phyloP scores from a whole-genome alignment of 1,140 invertebrate genomes.

The Temnothorax nylanderi region DNA sequence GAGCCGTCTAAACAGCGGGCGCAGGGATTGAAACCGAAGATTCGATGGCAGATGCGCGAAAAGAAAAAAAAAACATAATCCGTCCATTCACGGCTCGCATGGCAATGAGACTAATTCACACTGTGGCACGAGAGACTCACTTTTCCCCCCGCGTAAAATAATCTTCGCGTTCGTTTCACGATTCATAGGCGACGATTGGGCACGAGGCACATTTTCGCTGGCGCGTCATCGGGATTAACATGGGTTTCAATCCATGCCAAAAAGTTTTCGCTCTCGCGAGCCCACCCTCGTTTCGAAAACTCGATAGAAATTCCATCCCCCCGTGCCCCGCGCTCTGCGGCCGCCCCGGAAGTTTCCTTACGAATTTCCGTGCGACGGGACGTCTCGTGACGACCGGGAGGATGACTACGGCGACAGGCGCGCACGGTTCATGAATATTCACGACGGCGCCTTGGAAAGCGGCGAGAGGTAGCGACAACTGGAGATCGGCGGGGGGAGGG shows the following conservation, averaged over 20 bases:
- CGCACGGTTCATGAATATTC: conserved; percentile 66
- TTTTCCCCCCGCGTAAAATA: background rate
- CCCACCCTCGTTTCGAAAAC: conserved; percentile 11
- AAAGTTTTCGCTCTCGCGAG: conserved; percentile 31
- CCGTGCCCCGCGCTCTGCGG: background rate
- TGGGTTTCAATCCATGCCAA: conserved; percentile 15
- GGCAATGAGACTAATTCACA: background rate
- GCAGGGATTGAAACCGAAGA: background rate
- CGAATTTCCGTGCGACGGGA: conserved; percentile 52
- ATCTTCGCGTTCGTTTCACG: background rate
- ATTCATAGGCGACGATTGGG: conserved; percentile 13
- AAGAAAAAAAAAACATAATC: conserved; percentile 7
- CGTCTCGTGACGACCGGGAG: conserved; percentile 48
- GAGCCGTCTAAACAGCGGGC: background rate
- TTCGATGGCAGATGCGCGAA: background rate
- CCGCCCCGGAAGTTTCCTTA: conserved; percentile 39
- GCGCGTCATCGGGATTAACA: conserved; percentile 30
- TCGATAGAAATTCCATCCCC: conserved; percentile 42
- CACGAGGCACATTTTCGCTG: conserved; percentile 10
- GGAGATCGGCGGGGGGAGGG: background rate
- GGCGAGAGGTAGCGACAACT: conserved; percentile 3
- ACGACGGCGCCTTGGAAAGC: conserved; percentile 47
- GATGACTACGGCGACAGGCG: conserved; percentile 57
- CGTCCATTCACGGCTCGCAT: conserved; percentile 6
- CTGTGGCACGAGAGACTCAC: background rate